Conservation (phyloP, 2,113 vertebrate species). For the Myrmecophaga tridactyla region DNA sequence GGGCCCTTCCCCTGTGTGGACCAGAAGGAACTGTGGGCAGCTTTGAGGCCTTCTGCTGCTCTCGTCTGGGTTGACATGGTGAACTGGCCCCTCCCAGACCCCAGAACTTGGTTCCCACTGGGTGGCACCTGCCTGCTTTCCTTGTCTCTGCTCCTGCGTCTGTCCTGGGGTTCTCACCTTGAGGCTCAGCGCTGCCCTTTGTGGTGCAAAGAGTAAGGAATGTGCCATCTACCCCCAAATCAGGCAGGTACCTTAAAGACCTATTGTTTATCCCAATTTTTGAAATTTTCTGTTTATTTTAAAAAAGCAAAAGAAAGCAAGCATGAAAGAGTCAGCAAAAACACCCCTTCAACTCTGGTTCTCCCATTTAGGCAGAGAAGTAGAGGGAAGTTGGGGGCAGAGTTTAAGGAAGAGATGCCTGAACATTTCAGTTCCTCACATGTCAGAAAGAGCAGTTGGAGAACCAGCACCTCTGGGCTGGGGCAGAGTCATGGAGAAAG, state of each 20-base stretch:
- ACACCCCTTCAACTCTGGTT: fast-evolving
- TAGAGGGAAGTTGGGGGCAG: background rate
- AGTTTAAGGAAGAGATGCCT: background rate
- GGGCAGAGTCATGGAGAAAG: too few relatives aligned
- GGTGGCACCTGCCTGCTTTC: background rate
- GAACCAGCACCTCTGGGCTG: fast-evolving
- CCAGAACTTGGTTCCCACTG: background rate
- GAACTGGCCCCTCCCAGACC: background rate
- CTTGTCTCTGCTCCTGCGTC: background rate
- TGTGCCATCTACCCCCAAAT: too few relatives aligned
- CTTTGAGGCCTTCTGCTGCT: background rate
- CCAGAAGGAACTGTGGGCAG: too few relatives aligned
- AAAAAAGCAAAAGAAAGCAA: background rate
- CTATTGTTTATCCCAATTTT: background rate
- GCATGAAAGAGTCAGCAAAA: background rate
- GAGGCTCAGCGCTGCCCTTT: background rate
- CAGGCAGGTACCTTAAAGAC: background rate
- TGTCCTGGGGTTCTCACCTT: background rate
- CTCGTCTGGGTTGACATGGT: fast-evolving
- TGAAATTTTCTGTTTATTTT: background rate
- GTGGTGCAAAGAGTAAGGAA: too few relatives aligned
- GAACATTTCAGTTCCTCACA: background rate
- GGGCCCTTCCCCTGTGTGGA: background rate
- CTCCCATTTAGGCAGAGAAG: background rate
- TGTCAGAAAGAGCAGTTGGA: background rate